A percentile compares a stretch with the other conserved stretches of the same genome.
Conservation (phyloP, 1,140 invertebrate species). For the Cydia fagiglandana region DNA sequence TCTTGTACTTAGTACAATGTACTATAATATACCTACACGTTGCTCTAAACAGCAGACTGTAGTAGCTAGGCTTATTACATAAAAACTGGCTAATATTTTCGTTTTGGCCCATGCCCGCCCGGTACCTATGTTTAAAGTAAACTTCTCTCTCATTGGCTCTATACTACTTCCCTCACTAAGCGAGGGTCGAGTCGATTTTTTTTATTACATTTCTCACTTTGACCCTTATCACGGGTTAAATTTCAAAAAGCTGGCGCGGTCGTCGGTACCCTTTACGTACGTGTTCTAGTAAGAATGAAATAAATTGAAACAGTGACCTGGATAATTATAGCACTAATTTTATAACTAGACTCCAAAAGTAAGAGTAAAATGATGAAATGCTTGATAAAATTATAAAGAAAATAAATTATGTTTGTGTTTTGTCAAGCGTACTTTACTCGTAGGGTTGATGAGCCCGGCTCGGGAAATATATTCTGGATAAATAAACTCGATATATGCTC, state of each 20-base stretch:
- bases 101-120: background rate
- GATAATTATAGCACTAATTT: conserved; percentile 15
- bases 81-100: background rate
- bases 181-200: background rate
- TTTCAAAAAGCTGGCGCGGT: conserved; percentile 13
- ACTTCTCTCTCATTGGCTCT: conserved; percentile 12
- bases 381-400: conserved; percentile 19
- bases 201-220: conserved; percentile 22
- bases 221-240: conserved; percentile 24
- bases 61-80: background rate
- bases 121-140: background rate
- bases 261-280: conserved; percentile 6
- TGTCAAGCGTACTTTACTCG: background rate
- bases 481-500: background rate
- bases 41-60: background rate
- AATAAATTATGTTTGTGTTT: conserved; percentile 13
- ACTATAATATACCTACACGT: no score
- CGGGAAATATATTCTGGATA: conserved; percentile 9
- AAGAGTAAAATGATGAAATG: background rate
- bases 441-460: conserved; percentile 1
- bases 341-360: background rate
- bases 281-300: conserved; percentile 14
- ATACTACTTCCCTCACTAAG: no score
- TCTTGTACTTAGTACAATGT: background rate
- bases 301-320: conserved; percentile 15